These are phyloP conservation scores for Hofmannophila pseudospretella DNA, from an alignment of 2,888 invertebrate species.

Conservation along the genomic window DNA sequence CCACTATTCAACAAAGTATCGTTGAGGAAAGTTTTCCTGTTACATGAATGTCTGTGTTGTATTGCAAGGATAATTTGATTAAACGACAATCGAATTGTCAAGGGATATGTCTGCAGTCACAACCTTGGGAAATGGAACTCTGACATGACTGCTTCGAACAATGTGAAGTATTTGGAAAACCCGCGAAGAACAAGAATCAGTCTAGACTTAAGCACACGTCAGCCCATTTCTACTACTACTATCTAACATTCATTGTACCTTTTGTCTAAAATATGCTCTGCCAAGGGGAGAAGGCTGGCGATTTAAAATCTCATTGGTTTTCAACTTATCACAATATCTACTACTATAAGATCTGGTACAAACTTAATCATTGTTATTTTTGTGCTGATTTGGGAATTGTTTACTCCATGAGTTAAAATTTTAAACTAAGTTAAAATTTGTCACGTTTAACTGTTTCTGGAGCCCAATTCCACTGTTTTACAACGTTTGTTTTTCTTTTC, in stretches of 20 bases:
- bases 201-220: constrained; percentile 59
- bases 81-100: constrained; percentile 16
- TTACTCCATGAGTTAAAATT: constrained; percentile 22
- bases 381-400: constrained; percentile 54
- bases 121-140: constrained; percentile 53
- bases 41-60: constrained; percentile 19
- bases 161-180: constrained; percentile 25
- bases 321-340: constrained; percentile 76
- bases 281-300: constrained; percentile 47
- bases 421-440: too few species aligned
- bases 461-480: too few species aligned
- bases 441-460: not conserved
- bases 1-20: constrained; percentile 45
- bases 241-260: constrained; percentile 72
- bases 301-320: constrained; percentile 72
- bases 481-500: too few species aligned
- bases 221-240: constrained; percentile 49
- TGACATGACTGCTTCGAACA: constrained; percentile 45
- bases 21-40: constrained; percentile 19
- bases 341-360: constrained; percentile 71
- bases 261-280: constrained; percentile 59
- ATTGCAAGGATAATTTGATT: constrained; percentile 19
- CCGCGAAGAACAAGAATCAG: constrained; percentile 44
- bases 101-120: constrained; percentile 73
- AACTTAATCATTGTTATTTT: constrained; percentile 65